These are phyloP conservation scores for Chinchilla lanigera DNA, from an alignment of 2,113 vertebrate genomes.

Conservation along the genomic window DNA sequence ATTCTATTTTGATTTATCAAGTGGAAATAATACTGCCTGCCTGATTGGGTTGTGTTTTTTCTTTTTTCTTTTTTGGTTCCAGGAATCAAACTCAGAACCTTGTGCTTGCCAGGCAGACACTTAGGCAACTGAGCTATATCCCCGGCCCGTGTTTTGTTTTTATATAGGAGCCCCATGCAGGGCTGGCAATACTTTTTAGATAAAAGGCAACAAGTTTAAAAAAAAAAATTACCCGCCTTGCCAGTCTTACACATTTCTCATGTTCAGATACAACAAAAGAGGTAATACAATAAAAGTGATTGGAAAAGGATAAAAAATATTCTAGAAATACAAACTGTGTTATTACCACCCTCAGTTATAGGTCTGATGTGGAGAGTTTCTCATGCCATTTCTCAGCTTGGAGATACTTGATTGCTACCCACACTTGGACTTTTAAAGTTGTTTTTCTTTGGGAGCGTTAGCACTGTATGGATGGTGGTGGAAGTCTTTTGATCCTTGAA, in stretches of 20 bases:
- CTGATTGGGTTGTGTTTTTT: slow-evolving; percentile 70
- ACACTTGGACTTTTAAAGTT: neutral
- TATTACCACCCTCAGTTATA: slow-evolving; percentile 29
- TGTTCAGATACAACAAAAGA: neutral
- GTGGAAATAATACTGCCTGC: neutral
- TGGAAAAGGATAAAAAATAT: neutral
- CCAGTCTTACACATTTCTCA: neutral
- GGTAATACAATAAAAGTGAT: neutral
- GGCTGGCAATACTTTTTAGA: slow-evolving; percentile 88
- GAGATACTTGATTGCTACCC: neutral
- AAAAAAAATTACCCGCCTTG: neutral
- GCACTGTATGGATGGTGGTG: neutral
- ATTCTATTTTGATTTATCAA: slow-evolving; percentile 26
- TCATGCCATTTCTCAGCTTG: neutral
- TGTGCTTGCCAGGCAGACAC: too few relatives aligned
- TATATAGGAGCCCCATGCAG: slow-evolving; percentile 88
- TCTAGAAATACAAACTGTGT: slow-evolving; percentile 14
- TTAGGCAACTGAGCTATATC: too few relatives aligned
- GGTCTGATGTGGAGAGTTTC: neutral
- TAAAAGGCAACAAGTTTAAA: slow-evolving; percentile 85
- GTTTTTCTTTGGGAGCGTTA: neutral
- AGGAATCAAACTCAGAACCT: too few relatives aligned
- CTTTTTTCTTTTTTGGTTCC: too few relatives aligned
- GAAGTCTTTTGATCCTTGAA: slow-evolving; percentile 6
- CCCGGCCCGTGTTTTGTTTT: too few relatives aligned